Evolutionary conservation across 2,113 vertebrate species (phyloP).

Genomic region (Chaetorhynchus papuensis): DNA sequence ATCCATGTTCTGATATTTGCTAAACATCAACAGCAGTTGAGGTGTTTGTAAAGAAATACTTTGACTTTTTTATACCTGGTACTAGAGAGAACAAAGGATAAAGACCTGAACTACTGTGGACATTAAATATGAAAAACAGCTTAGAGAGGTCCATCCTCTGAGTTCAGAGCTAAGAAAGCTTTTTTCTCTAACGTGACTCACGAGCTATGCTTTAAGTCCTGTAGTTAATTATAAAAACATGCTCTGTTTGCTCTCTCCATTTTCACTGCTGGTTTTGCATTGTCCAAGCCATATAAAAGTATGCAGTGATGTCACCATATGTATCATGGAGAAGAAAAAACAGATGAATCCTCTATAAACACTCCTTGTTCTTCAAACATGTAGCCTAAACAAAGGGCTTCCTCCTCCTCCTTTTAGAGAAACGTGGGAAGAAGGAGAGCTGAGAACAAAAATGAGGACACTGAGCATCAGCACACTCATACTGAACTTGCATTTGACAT

Average conservation of each 20-base stretch:
- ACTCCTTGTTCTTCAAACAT: conserved; percentile 56
- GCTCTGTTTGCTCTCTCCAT: conserved; percentile 34
- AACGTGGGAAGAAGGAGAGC: conserved; percentile 57
- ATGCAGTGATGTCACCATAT: conserved; percentile 67
- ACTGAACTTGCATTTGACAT: conserved; percentile 48
- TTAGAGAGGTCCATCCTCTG: background rate
- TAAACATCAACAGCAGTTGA: background rate
- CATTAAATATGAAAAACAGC: background rate
- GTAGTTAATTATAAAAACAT: conserved; percentile 66
- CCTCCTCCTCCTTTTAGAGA: conserved; percentile 44
- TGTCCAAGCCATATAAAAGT: conserved; percentile 59
- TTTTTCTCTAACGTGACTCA: background rate
- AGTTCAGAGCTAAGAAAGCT: background rate
- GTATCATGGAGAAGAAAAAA: conserved; percentile 59
- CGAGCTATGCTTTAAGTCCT: background rate
- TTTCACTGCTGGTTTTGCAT: conserved; percentile 41
- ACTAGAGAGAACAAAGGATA: background rate
- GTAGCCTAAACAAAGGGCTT: conserved; percentile 75
- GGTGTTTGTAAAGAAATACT: background rate
- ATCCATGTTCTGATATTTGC: background rate
- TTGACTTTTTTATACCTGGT: background rate
- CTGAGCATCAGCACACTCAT: background rate
- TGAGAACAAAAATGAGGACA: conserved; percentile 39
- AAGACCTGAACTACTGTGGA: background rate
- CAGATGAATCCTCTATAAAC: conserved; percentile 73